Evolutionary conservation across 2,888 invertebrate species (phyloP), one percentile per base, ranked within the genome.

Genomic region (Lumbricus terrestris): DNA sequence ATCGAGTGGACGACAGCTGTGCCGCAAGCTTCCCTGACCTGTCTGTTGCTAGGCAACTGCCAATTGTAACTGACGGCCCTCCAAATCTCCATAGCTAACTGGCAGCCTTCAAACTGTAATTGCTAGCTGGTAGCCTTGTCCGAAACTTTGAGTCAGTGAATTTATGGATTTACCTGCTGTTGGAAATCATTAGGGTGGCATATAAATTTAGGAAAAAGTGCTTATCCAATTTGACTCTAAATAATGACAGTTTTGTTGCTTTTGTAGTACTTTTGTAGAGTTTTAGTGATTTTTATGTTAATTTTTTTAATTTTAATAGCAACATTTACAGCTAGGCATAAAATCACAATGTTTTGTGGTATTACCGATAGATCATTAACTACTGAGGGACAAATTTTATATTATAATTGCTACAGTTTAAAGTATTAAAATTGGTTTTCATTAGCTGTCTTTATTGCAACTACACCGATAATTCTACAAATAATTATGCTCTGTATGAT

Each of bases 21-120:
- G 85, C 37, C 85, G 85, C 85, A 85, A 85, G 37, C 37, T 85
- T 20, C 85, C 85, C 37, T 85, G 85, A 85, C n/a, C 37, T 33
- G 11, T 15, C 34, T 34, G 33, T 34, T 34, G 34, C 85, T 23
- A 85, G 69, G 8, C 4, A n/a, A 69, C 69, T 69, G 69, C 69
- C 69, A 69, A n/a, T 0, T 29, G 29, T 69, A 69, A n/a, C 69
- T n/a, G 2, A 69, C 1, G 13, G 69, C n/a, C 69, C n/a, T 47
- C 29, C 8, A 54, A 6, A 69, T n/a, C n/a, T 29, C n/a, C n/a
- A n/a, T 69, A 8, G 69, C n/a, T 69, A n/a, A 11, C 29, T n/a
- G 69, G 69, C n/a, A 69, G 69, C 69, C 69, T n/a, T 69, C n/a
- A 69, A n/a, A 69, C 69, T 69, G 29, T 69, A 29, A 11, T 69